Base-by-base conservation (phyloP, 2,113 vertebrate genomes). In the Oryzias curvinotus region DNA sequence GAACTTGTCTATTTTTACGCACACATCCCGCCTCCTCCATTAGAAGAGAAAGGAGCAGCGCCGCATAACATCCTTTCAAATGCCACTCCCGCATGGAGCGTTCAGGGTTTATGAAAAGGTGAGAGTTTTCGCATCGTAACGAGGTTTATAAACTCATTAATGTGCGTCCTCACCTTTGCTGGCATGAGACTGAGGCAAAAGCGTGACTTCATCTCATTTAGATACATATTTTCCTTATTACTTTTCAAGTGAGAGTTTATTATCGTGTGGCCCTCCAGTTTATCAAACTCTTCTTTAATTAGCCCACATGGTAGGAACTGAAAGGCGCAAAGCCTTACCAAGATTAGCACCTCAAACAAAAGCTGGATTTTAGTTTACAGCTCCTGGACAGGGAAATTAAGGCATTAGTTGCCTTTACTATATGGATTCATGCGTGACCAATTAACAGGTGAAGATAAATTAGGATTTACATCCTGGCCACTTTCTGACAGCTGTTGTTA, bases 1-100 rank as follows among this genome's bases (percentile, higher is more conserved):
- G n/a, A 79, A 84, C 75, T 75, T 70, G 62, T 76, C 73, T 85
- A 68, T 84, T 81, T 87, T 80, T 82, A 78, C 68, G 30, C 64
- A 4, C 58, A 19, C 65, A 54, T 30, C 44, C 54, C 62, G 48
- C 73, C 71, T 65, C 47, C 47, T 69, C 59, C 62, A 68, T 57
- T 46, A 63, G 62, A 23, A 67, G 52, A 68, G 59, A 73, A 64
- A 58, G 53, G 28, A 67, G 36, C 49, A 19, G 15, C 28, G 19
- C 21, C 14, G 43, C 65, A 55, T 48, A 23, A 65, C 42, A 71
- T 73, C 73, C 69, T 64, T 60, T 72, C 64, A 75, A 71, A 80
- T 71, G 52, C 55, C 74, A 65, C 56, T 68, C 64, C 52, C n/a
- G 72, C 64, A 68, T 44, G 46, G 6, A 4, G 63, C 52, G 30